Percentiles rank a stretch among this genome's conserved stretches.
Evolutionary conservation across 2,113 vertebrate species (phyloP).

Genomic region (Podarcis raffonei): DNA sequence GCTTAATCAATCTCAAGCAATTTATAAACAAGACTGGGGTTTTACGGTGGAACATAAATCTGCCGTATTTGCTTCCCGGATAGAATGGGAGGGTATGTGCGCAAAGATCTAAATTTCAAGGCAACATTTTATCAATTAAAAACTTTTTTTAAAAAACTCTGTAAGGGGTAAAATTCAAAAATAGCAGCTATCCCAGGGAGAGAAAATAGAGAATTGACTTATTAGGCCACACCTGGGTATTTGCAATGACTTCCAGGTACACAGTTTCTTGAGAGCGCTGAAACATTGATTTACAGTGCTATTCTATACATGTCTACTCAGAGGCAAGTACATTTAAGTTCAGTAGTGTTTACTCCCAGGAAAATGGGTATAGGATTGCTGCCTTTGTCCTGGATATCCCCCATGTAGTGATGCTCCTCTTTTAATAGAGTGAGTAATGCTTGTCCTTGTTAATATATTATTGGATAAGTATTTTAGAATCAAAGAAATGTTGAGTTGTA

Average conservation of each 20-base stretch:
- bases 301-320: too few relatives aligned
- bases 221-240: background rate
- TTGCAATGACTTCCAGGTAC: background rate
- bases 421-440: too few relatives aligned
- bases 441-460: too few relatives aligned
- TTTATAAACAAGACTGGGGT: constrained; percentile 79
- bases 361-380: too few relatives aligned
- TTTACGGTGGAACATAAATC: constrained; percentile 74
- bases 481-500: too few relatives aligned
- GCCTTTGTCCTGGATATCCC: too few relatives aligned
- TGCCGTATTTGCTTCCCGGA: constrained; percentile 61
- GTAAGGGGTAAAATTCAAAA: constrained; percentile 8
- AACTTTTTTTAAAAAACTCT: background rate
- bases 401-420: too few relatives aligned
- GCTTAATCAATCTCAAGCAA: constrained; percentile 81
- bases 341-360: too few relatives aligned
- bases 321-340: too few relatives aligned
- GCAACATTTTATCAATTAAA: constrained; percentile 66
- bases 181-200: background rate
- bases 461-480: too few relatives aligned
- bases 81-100: constrained; percentile 47
- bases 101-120: constrained; percentile 61
- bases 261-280: background rate
- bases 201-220: background rate
- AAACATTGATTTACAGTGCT: background rate